Evolutionary conservation across 1,140 invertebrate genomes (phyloP).

Genomic region (Epicauta chinensis): DNA sequence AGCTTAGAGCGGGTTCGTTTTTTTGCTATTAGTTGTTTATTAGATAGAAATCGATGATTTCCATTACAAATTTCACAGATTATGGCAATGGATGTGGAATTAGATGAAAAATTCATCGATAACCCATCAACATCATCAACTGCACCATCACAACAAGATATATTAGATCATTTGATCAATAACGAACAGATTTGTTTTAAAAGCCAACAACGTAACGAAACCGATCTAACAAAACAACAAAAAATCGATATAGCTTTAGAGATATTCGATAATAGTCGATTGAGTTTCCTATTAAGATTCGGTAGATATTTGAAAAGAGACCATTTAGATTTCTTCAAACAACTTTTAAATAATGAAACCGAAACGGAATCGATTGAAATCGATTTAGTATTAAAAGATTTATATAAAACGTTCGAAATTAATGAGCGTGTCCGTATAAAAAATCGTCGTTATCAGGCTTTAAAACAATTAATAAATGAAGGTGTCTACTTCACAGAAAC

Average conservation of each 20-base stretch:
- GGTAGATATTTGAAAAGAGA: conserved; percentile 61
- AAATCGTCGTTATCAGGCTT: conserved; percentile 76
- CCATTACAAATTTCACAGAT: conserved; percentile 4
- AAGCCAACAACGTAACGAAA: conserved; percentile 66
- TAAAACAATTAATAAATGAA: conserved; percentile 64
- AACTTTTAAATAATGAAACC: conserved; percentile 30
- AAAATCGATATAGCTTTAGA: conserved; percentile 63
- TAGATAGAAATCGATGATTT: no score
- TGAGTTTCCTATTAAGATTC: conserved; percentile 68
- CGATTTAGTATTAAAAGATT: conserved; percentile 52
- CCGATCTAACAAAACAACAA: conserved; percentile 59
- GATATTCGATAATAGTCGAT: conserved; percentile 58
- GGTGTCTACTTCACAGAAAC: conserved; percentile 82
- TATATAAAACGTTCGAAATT: conserved; percentile 50
- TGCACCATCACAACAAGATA: conserved; percentile 16
- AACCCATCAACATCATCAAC: conserved; percentile 3
- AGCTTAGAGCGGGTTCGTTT: no score
- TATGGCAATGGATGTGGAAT: conserved; percentile 11
- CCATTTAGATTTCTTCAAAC: conserved; percentile 63
- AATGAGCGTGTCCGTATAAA: conserved; percentile 53
- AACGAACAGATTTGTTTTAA: conserved; percentile 33
- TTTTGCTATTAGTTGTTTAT: no score
- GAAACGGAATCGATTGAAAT: conserved; percentile 47
- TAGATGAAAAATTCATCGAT: conserved; percentile 18
- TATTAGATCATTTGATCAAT: conserved; percentile 26